A percentile compares a stretch with the other conserved stretches of the same genome.
phyloP scores from a whole-genome alignment of 92 coral and sea anemone species.

The Metridium senile region DNA sequence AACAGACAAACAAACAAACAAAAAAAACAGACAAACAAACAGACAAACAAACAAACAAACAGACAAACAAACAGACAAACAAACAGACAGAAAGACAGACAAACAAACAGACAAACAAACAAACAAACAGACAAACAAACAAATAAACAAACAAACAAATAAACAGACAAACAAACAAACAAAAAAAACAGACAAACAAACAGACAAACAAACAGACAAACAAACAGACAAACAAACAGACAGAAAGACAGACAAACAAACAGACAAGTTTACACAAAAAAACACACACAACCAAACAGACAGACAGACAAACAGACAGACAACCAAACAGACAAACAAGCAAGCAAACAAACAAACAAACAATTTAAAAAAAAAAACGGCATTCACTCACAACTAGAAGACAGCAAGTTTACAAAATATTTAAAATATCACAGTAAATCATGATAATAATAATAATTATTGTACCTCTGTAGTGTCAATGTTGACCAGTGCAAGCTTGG shows the following conservation, averaged over 20 bases:
- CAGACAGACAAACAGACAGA: no score
- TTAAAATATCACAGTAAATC: background rate
- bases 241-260: no score
- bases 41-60: no score
- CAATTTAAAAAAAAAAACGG: background rate
- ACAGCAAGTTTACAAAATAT: background rate
- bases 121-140: background rate
- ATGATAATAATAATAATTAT: background rate
- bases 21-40: no score
- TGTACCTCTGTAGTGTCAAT: constrained; percentile 72
- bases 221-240: no score
- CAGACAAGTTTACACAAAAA: no score
- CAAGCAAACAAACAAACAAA: background rate
- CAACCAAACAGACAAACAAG: background rate
- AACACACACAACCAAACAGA: no score
- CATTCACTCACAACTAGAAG: background rate
- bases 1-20: no score
- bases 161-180: background rate
- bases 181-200: background rate
- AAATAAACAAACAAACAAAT: background rate
- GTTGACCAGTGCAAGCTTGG: constrained; percentile 65
- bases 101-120: background rate
- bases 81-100: background rate
- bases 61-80: no score
- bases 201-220: background rate